A percentile compares a stretch with the other conserved stretches of the same genome.
These are phyloP conservation scores for Pelobates cultripes DNA, from an alignment of 2,797 vertebrate species.

Conservation along the genomic window DNA sequence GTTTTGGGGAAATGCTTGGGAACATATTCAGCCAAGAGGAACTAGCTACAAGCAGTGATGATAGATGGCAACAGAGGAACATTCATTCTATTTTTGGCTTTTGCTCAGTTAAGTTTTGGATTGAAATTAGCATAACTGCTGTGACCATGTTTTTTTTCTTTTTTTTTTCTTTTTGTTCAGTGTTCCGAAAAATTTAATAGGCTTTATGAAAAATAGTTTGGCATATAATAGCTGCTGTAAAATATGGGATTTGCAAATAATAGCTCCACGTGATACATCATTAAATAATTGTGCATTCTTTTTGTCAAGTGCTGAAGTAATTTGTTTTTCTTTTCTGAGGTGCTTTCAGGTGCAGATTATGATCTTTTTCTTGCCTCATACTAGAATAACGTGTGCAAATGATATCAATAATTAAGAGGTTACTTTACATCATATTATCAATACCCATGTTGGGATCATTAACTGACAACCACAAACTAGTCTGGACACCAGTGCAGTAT, in stretches of 20 bases:
- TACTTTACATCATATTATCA: not conserved
- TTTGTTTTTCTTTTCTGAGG: not conserved
- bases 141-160: not conserved
- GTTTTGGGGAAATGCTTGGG: not conserved
- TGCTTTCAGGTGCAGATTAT: constrained; percentile 16
- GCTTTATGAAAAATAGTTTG: constrained; percentile 22
- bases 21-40: not conserved
- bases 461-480: too few species aligned
- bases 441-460: not conserved
- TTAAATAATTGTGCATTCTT: not conserved
- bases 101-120: not conserved
- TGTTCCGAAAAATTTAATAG: constrained; percentile 32
- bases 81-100: constrained; percentile 12
- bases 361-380: not conserved
- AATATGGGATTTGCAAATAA: constrained; percentile 17
- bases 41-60: constrained; percentile 10
- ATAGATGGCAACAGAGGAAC: constrained; percentile 11
- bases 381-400: not conserved
- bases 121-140: constrained; percentile 28
- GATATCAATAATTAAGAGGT: not conserved
- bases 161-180: constrained; percentile 1
- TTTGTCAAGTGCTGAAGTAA: constrained; percentile 13
- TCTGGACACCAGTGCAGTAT: too few species aligned
- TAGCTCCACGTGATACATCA: not conserved
- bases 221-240: constrained; percentile 20